Base-by-base conservation (phyloP, 1,140 invertebrate genomes). In the Potamilus streckersoni region DNA sequence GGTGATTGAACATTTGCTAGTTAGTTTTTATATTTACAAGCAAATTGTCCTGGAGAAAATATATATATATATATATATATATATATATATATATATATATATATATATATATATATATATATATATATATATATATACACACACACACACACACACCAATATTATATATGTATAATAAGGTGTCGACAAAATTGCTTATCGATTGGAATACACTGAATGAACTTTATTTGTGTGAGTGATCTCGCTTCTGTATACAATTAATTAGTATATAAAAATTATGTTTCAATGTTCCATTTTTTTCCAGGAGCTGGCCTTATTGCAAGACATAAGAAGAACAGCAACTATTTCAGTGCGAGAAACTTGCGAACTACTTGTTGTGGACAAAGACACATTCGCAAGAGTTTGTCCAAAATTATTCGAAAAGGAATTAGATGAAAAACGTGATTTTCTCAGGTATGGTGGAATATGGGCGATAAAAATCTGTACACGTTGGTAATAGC, bases 381-480 rank as follows among this genome's bases (percentile, higher is more conserved):
- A 88, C 64, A 87, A 85, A 67, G 82, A 84, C 14, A 83, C 86
- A 8, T 88, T 88, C 71, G 78, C 83, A 27, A 78, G 80, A 72
- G 81, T 88, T 2, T 88, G 86, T 78, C 87, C 86, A 0, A 68
- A 76, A 68, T 87, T 88, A 19, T 88, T 88, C 75, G 85, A 88
- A 58, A 78, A 81, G 62, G 85, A 88, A 73, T 73, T 87, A 19
- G 78, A 80, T 59, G 83, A 88, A 68, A 87, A 87, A 69, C 65
- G 84, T 27, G 31, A 71, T 5, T 87, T 88, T 66, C 27, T 87
- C 15, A 82, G 76, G 83, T 87, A 57, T 80, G 66, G 60, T 23
- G 60, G 2, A 49, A 20, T 15, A 56, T 19, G 31, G 16, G 3
- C 6, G 17, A 27, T 67, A 8, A 6, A 12, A 15, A 23, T 31